Base-by-base conservation (phyloP, 2,797 vertebrate species). In the Prunella strophiata region DNA sequence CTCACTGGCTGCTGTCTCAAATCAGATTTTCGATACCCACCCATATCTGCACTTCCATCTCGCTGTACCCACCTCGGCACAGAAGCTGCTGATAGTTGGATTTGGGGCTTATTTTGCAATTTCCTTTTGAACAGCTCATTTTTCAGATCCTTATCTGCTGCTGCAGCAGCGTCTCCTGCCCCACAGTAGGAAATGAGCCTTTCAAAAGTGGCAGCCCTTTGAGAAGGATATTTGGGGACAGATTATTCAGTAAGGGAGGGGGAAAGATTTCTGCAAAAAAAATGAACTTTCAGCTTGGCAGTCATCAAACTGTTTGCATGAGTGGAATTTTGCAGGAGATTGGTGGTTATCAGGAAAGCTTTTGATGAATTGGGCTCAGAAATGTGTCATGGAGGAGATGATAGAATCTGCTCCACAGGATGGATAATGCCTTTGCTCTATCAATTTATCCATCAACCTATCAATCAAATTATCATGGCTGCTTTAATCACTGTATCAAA, bases 61-160 rank as follows among this genome's bases (percentile, higher is more conserved):
- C 50, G 2, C 50, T 11, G 3, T 58, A 3, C 88, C 85, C 80
- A 26, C 21, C 68, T 51, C 84, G 23, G 59, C 76, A 15, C 8
- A 43, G 78, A 73, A 34, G 58, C 72, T 12, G 71, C 72, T 78
- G 70, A 26, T 38, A 40, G 59, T 76, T 83, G 95, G 88, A 72
- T 67, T 88, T 71, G 79, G 66, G 90, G 78, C 67, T 91, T 55
- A 67, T 84, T 97, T 96, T 96, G 91, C 90, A 84, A 76, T 96
- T 96, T 97, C 86, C 80, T 96, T 80, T 95, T 10, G 34, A 91
- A 30, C 54, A 72, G 61, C 88, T 77, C n/a, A 8, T 77, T 87
- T 88, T 72, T 92, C 47, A 92, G 97, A 98, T 97, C 0, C 18
- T 55, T 96, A 97, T 98, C 97, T 93, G 90, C 96, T 81, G 85